A percentile compares a stretch with the other conserved stretches of the same genome.
Evolutionary conservation across 2,797 vertebrate species (phyloP).

Genomic region (Zalophus californianus): DNA sequence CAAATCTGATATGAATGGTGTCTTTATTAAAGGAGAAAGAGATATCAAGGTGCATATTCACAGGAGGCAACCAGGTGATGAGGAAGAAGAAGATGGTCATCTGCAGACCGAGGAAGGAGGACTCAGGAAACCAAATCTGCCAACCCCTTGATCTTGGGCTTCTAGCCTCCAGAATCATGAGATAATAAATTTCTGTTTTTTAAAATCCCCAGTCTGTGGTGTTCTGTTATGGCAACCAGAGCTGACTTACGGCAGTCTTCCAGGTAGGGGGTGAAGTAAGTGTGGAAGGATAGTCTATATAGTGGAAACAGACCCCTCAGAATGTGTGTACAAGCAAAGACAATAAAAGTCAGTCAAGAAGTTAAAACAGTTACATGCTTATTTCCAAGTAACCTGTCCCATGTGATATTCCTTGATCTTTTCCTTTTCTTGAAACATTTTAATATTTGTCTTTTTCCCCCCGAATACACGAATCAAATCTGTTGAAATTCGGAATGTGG

Average conservation of each 20-base stretch:
- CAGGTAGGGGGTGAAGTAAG: not conserved
- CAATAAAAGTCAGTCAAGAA: not conserved
- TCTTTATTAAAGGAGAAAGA: not conserved
- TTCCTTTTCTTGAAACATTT: not conserved
- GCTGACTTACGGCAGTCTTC: not conserved
- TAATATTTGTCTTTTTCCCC: not conserved
- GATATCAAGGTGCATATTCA: not conserved
- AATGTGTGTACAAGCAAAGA: not conserved
- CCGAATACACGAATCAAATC: not conserved
- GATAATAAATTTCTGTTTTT: not conserved
- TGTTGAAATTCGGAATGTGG: constrained; percentile 10
- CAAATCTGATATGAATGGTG: not conserved
- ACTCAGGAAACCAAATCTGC: not conserved
- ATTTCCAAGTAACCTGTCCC: not conserved
- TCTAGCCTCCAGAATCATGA: not conserved
- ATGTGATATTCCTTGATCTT: not conserved
- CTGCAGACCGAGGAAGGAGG: not conserved
- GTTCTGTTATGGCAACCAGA: not conserved
- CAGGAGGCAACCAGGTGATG: not conserved
- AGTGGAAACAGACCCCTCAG: not conserved
- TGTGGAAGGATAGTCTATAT: not conserved
- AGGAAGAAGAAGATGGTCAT: not conserved
- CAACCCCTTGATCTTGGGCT: not conserved
- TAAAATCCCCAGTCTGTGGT: not conserved
- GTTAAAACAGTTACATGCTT: not conserved